phyloP scores from a whole-genome alignment of 2,113 vertebrate species.

The Tetrax tetrax region DNA sequence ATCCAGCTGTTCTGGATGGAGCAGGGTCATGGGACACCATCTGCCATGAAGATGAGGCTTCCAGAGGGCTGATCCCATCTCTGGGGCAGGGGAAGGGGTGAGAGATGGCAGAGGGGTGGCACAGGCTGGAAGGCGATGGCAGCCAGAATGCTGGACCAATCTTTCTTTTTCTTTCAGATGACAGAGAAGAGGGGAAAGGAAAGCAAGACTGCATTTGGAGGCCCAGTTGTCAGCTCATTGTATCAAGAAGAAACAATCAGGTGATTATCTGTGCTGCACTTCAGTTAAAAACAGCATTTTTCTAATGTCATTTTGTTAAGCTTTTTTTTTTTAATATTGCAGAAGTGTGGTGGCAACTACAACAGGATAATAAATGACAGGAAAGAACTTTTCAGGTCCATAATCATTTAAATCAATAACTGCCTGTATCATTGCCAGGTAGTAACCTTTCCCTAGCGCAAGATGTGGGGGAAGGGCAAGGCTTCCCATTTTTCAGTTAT shows the following conservation, averaged over 20 bases:
- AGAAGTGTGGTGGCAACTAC: constrained; percentile 51
- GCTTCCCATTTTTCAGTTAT: constrained; percentile 55
- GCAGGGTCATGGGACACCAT: rapidly evolving
- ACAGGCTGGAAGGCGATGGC: background rate
- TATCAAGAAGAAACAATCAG: constrained; percentile 97
- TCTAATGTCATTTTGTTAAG: constrained; percentile 17
- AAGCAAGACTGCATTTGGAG: constrained; percentile 83
- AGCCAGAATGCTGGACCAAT: background rate
- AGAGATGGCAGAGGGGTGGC: background rate
- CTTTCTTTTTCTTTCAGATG: constrained; percentile 68
- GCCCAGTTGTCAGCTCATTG: constrained; percentile 90
- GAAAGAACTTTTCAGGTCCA: constrained; percentile 71
- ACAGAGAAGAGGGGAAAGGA: constrained; percentile 84
- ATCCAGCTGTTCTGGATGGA: background rate
- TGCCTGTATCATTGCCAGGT: constrained; percentile 57
- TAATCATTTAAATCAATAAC: constrained; percentile 71
- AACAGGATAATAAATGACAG: constrained; percentile 69
- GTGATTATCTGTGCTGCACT: constrained; percentile 73
- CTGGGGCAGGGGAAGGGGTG: background rate
- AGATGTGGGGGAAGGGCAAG: constrained; percentile 37
- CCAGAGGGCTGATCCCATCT: background rate
- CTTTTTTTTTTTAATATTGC: constrained; percentile 40
- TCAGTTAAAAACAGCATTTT: constrained; percentile 9
- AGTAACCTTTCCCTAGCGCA: constrained; percentile 38
- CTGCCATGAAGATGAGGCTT: background rate